phyloP scores from a whole-genome alignment of 2,113 vertebrate genomes.

The Terrapene triunguis region DNA sequence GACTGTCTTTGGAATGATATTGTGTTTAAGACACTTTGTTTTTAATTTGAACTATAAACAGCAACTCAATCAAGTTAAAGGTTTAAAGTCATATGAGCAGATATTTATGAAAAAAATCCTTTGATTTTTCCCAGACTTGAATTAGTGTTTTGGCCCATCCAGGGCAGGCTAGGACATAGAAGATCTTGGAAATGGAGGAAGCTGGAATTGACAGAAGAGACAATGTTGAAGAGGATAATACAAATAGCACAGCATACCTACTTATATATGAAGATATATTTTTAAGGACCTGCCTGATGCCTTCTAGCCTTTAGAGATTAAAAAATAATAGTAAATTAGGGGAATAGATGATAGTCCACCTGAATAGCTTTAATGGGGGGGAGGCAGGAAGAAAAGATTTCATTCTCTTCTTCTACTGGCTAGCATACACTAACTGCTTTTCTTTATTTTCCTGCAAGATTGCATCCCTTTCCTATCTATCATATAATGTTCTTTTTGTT shows the following conservation, averaged over 20 bases:
- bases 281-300: not conserved
- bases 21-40: not conserved
- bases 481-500: not conserved
- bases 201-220: not conserved
- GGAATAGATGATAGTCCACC: not conserved
- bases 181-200: not conserved
- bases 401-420: not conserved
- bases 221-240: not conserved
- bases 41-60: not conserved
- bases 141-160: not conserved
- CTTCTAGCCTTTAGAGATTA: not conserved
- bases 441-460: not conserved
- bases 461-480: rapidly evolving
- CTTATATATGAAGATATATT: not conserved
- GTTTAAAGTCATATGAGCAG: not conserved
- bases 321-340: not conserved
- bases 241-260: not conserved
- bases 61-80: not conserved
- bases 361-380: too few relatives aligned
- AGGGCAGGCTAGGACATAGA: not conserved
- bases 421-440: not conserved
- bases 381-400: not conserved
- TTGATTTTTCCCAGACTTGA: not conserved
- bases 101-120: not conserved
- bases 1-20: not conserved